These are phyloP conservation scores for Hypotaenidia okinawae DNA, from an alignment of 2,797 vertebrate genomes.

Conservation along the genomic window DNA sequence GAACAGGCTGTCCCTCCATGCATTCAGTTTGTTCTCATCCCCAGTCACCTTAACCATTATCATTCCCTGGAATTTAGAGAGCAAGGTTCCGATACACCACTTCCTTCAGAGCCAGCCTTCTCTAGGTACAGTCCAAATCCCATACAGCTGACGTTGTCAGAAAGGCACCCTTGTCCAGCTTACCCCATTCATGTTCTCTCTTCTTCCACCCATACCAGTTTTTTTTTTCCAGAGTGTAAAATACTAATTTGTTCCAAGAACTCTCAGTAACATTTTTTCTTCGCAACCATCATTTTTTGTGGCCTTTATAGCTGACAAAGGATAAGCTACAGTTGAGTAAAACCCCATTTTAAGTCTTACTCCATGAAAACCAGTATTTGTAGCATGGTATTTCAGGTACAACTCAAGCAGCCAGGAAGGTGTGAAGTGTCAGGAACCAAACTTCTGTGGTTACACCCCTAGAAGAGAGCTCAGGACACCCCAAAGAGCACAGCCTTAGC, in stretches of 20 bases:
- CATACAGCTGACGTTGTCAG: background rate
- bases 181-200: background rate
- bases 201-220: background rate
- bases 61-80: background rate
- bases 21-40: background rate
- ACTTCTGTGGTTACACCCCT: background rate
- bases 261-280: background rate
- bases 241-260: background rate
- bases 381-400: constrained; percentile 1
- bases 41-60: background rate
- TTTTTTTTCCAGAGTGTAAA: background rate
- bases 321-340: background rate
- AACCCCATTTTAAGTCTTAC: background rate
- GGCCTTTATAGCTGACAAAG: background rate
- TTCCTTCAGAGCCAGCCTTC: background rate
- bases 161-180: background rate
- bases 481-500: background rate
- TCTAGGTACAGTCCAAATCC: background rate
- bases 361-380: background rate
- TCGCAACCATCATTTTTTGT: background rate
- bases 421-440: background rate
- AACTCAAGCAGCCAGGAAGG: background rate
- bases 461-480: background rate
- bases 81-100: background rate
- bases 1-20: background rate